phyloP scores from a whole-genome alignment of 2,797 vertebrate genomes.

The Picus viridis region DNA sequence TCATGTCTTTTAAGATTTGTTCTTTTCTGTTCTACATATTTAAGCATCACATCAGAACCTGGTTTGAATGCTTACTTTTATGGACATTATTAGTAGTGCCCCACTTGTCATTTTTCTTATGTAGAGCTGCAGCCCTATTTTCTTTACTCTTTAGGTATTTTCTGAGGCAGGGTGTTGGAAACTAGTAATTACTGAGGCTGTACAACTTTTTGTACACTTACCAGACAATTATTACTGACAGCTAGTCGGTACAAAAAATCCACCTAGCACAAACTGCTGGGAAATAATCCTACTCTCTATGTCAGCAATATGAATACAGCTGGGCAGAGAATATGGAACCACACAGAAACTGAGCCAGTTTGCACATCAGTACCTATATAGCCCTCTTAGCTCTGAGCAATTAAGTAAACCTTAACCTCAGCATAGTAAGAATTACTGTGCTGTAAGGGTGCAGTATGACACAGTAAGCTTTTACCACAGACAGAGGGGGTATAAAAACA shows the following conservation, averaged over 20 bases:
- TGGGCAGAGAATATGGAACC: not conserved
- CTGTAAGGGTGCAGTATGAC: not conserved
- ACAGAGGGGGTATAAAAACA: constrained; percentile 29
- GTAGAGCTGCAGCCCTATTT: not conserved
- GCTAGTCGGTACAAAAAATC: constrained; percentile 19
- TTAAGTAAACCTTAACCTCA: not conserved
- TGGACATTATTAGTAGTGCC: not conserved
- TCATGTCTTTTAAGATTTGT: not conserved
- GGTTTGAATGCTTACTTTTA: not conserved
- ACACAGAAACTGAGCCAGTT: not conserved
- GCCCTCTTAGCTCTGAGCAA: not conserved
- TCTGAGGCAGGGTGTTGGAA: not conserved
- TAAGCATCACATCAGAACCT: not conserved
- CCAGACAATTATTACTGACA: not conserved
- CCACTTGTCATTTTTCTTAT: not conserved
- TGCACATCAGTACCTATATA: not conserved
- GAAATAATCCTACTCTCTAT: not conserved
- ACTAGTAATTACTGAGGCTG: not conserved
- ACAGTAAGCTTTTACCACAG: not conserved
- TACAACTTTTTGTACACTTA: not conserved
- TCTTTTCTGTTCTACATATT: not conserved
- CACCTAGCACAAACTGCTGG: not conserved
- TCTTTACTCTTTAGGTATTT: constrained; percentile 1
- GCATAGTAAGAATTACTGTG: not conserved
- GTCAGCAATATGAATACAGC: not conserved